Evolutionary conservation across 2,797 vertebrate genomes (phyloP), one percentile per base, ranked within the genome.

Genomic region (Gambelia wislizenii): DNA sequence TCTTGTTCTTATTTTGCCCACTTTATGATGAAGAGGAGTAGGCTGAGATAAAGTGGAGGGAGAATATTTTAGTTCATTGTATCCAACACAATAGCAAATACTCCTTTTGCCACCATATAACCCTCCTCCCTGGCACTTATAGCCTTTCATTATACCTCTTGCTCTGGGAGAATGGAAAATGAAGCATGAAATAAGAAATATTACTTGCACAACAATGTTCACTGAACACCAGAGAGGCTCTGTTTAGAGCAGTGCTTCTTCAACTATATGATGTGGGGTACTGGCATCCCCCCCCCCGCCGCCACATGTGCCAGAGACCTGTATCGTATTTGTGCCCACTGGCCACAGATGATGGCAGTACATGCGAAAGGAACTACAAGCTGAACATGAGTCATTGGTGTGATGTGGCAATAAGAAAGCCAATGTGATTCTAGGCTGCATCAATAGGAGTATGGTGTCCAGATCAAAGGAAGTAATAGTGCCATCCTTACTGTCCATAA

Each of bases 121-220:
- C 7, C 64, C 64, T 14, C 64, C 64, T 90, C 89, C 89, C 89
- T 82, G 81, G 92, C 86, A 94, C 91, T 95, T 95, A 93, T 93
- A 95, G 92, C 92, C 91, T 89, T 95, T 96, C 92, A 95, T 94
- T 94, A 93, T 90, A 94, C 92, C 91, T 95, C 92, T 93, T 93
- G 93, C 93, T 96, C 86, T 92, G 92, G 92, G 86, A 96, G 92
- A 95, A 96, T 82, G 93, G 91, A 95, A 95, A 95, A 96, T 95
- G 95, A 96, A 96, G 95, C 95, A 96, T 96, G 95, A 96, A 96
- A 95, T 96, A 96, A 95, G 95, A 95, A 96, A 95, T 95, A 95
- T 67, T 92, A 94, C 90, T 94, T 92, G 94, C 93, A 96, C 93
- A 96, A 96, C 94, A 96, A 94, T 95, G 94, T 93, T 96, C 94